Percentiles rank a stretch among this genome's conserved stretches.
phyloP scores from a whole-genome alignment of 2,113 vertebrate genomes.

The Pluvialis apricaria region DNA sequence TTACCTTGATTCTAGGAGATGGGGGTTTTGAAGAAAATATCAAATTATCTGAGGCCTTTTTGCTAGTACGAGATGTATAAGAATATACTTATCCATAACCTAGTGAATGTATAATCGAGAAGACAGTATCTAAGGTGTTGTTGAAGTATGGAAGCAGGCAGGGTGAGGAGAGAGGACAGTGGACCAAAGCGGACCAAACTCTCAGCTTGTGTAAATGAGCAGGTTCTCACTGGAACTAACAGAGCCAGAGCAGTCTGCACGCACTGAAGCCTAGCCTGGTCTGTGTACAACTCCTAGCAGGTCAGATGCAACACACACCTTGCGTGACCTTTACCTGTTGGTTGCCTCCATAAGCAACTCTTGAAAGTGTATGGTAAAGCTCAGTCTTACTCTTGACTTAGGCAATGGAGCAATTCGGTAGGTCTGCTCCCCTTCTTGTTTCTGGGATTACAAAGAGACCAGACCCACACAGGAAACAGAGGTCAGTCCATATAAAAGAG shows the following conservation, averaged over 20 bases:
- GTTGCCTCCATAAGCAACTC: neutral
- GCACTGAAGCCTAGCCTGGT: neutral
- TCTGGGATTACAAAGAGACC: neutral
- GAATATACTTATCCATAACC: neutral
- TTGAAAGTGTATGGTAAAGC: neutral
- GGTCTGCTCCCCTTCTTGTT: neutral
- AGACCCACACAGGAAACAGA: neutral
- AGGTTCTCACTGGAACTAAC: neutral
- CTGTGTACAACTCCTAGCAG: neutral
- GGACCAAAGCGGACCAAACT: neutral
- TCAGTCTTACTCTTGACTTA: neutral
- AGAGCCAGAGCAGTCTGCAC: too few relatives aligned
- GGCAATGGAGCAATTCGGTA: neutral
- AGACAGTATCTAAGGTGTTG: neutral
- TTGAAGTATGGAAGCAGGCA: neutral
- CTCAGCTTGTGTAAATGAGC: rapidly evolving
- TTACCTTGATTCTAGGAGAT: neutral
- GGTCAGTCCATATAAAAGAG: neutral
- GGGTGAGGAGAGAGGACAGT: neutral
- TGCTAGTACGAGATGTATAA: neutral
- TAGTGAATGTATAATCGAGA: neutral
- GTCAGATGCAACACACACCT: neutral
- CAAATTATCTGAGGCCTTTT: neutral
- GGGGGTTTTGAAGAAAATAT: neutral
- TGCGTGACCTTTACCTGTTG: neutral